Evolutionary conservation across 2,113 vertebrate genomes (phyloP), one percentile per base, ranked within the genome.

Genomic region (Halcyon malimbica): DNA sequence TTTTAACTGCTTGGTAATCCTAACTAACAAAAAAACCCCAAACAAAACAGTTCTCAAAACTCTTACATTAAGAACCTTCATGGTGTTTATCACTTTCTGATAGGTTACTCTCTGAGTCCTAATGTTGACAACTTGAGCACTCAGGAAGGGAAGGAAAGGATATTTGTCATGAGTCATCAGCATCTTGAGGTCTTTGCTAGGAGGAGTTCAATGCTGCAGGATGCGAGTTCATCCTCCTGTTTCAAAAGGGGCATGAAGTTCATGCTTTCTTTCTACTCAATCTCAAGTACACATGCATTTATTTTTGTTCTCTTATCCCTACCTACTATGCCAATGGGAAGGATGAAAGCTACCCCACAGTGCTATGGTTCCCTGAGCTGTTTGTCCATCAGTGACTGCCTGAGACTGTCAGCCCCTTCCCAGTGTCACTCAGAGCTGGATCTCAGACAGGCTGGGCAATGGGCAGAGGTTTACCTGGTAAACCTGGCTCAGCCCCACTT

Each of bases 341-440:
- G 31, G 3, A 3, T 64, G 42, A 46, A 74, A 63, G 50, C 48
- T 80, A 12, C 16, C 26, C 46, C 7, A 16, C 23, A 64, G 16
- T 7, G 13, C 24, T 13, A 5, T 4, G 12, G 6, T 25, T 54
- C 17, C 39, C 21, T 48, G 31, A 11, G 23, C 8, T 10, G 1
- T 59, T 37, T 31, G 5, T 26, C 16, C 2, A 0, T 0, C 41
- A 44, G 42, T 24, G 9, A 17, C 16, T 31, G 16, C 63, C 10
- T 26, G 62, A 11, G 5, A 13, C 26, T 79, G 6, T n/a, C 46
- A 46, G 28, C 11, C 18, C 13, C 26, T 83, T 3, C 39, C 53
- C 2, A 7, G 0, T 0, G 0, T 18, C 31, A 13, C 39, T 83
- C 31, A 3, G 54, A 44, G 41, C 73, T 74, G 67, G 54, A 79